Evolutionary conservation across 2,888 invertebrate species (phyloP).

Genomic region (Eupithecia vulgata): DNA sequence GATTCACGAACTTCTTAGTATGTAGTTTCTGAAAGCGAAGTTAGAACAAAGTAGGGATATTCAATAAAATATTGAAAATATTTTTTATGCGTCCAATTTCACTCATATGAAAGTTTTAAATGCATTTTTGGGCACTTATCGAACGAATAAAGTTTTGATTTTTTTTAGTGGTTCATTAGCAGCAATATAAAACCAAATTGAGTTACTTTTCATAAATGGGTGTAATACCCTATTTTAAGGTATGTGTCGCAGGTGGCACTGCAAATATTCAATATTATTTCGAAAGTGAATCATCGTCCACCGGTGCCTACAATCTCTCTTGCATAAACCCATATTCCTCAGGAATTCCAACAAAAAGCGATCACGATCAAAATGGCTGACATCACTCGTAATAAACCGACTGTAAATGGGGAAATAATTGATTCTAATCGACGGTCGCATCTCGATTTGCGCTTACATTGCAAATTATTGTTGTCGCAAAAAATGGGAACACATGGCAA

Average conservation of each 20-base stretch:
- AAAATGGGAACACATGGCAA: conserved; percentile 44
- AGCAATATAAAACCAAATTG: no score
- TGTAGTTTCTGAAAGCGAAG: background rate
- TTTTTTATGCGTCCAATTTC: no score
- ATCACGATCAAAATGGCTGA: conserved; percentile 40
- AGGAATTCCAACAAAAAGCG: conserved; percentile 41
- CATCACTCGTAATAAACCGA: conserved; percentile 38
- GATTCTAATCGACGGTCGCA: conserved; percentile 44
- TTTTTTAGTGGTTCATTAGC: no score
- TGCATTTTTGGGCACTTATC: no score
- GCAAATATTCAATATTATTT: background rate
- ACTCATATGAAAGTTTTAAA: no score
- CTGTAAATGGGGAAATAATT: conserved; percentile 49
- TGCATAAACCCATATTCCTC: conserved; percentile 25
- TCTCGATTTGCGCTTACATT: conserved; percentile 42
- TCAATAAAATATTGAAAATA: no score
- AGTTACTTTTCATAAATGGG: no score
- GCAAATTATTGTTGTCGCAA: conserved; percentile 43
- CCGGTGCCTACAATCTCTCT: conserved; percentile 1
- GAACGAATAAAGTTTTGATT: no score
- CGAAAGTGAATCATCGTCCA: conserved; percentile 6
- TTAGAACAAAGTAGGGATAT: background rate
- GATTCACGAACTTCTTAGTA: background rate
- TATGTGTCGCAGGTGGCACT: background rate
- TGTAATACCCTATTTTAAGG: no score